Conservation (phyloP, 2,797 vertebrate species). For the Phoxinus dragarum region DNA sequence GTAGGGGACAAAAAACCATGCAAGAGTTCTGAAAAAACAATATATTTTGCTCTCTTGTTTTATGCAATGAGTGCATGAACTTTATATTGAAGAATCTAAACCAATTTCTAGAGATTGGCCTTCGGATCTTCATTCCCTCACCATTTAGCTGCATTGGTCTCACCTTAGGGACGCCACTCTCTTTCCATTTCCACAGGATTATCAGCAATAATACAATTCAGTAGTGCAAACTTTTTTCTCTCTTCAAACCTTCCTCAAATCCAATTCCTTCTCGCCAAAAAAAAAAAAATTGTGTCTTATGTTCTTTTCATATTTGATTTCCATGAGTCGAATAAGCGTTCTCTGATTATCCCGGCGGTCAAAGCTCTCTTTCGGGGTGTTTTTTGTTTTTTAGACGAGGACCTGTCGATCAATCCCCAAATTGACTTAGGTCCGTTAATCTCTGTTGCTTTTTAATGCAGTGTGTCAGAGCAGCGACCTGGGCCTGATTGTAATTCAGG, state of each 20-base stretch:
- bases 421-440: slow-evolving; percentile 73
- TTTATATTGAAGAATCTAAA: slow-evolving; percentile 57
- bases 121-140: slow-evolving; percentile 61
- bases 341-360: slow-evolving; percentile 65
- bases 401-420: slow-evolving; percentile 62
- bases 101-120: slow-evolving; percentile 63
- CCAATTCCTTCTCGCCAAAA: slow-evolving; percentile 61
- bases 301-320: slow-evolving; percentile 65
- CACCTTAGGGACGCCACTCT: slow-evolving; percentile 52
- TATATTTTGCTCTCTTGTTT: slow-evolving; percentile 5
- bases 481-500: slow-evolving; percentile 66
- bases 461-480: slow-evolving; percentile 59
- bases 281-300: slow-evolving; percentile 65
- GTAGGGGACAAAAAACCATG: slow-evolving; percentile 51
- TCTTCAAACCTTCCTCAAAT: slow-evolving; percentile 58
- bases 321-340: slow-evolving; percentile 67
- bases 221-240: slow-evolving; percentile 69
- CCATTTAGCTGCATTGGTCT: slow-evolving; percentile 56
- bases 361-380: slow-evolving; percentile 56
- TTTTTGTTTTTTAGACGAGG: slow-evolving; percentile 61
- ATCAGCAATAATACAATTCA: slow-evolving; percentile 72
- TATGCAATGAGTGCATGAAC: slow-evolving; percentile 45
- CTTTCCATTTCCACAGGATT: slow-evolving; percentile 76
- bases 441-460: slow-evolving; percentile 72
- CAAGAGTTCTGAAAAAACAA: slow-evolving; percentile 44